These are phyloP conservation scores for Mycalesis mineus DNA, from an alignment of 2,888 invertebrate genomes.

Conservation along the genomic window DNA sequence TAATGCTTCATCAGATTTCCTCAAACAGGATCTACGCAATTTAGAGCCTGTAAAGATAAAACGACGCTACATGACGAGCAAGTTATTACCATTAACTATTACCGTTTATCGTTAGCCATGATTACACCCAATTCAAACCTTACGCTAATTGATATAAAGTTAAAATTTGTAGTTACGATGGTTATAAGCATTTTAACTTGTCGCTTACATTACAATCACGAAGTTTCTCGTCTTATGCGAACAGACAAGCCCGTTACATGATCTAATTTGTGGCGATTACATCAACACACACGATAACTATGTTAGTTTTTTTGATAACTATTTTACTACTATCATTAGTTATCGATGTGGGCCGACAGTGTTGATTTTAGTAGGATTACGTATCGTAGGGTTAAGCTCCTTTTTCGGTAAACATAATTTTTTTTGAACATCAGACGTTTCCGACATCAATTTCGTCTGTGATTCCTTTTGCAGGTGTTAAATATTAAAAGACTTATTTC, in stretches of 20 bases:
- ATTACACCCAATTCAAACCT: neutral
- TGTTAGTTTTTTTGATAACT: slow-evolving; percentile 37
- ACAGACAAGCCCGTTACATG: slow-evolving; percentile 58
- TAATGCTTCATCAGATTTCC: too few relatives aligned
- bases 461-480: neutral
- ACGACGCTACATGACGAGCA: neutral
- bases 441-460: neutral
- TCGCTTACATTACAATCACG: slow-evolving; percentile 44
- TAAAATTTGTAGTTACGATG: neutral
- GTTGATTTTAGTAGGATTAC: slow-evolving; percentile 8
- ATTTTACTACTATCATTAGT: slow-evolving; percentile 28
- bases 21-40: too few relatives aligned
- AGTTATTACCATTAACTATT: neutral
- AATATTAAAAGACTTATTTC: too few relatives aligned
- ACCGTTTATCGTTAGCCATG: neutral
- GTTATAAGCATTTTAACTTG: slow-evolving; percentile 1
- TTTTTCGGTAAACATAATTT: neutral
- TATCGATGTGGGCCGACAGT: slow-evolving; percentile 22
- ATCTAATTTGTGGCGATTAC: slow-evolving; percentile 44
- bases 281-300: slow-evolving; percentile 36
- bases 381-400: neutral
- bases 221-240: slow-evolving; percentile 49
- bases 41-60: too few relatives aligned
- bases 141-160: neutral
- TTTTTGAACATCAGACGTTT: too few relatives aligned